Evolutionary conservation across 2,888 invertebrate genomes (phyloP).

Genomic region (Archaeoteleia sp.): DNA sequence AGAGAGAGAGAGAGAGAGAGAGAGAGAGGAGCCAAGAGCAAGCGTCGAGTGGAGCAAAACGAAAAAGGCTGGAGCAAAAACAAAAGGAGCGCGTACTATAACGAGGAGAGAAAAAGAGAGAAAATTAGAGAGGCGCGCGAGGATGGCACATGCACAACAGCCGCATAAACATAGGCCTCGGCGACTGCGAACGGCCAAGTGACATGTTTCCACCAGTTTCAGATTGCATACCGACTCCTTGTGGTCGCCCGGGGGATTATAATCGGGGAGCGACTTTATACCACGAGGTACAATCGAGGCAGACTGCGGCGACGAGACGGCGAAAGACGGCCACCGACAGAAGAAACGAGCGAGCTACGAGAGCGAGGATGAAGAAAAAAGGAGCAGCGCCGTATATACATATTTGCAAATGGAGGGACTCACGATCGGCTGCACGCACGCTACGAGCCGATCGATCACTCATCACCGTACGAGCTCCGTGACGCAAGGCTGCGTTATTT

Average conservation of each 20-base stretch:
- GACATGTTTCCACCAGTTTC: constrained; percentile 67
- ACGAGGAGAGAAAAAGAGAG: constrained; percentile 38
- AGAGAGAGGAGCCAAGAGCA: too few relatives aligned
- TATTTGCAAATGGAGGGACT: constrained; percentile 57
- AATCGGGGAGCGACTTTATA: constrained; percentile 59
- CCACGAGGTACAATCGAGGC: constrained; percentile 34
- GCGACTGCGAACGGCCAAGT: constrained; percentile 67
- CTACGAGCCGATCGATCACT: constrained; percentile 62
- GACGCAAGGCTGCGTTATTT: too few relatives aligned
- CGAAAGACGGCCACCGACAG: constrained; percentile 9
- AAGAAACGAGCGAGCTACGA: constrained; percentile 17
- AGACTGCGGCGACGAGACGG: constrained; percentile 24
- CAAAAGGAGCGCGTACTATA: constrained; percentile 25
- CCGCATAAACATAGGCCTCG: constrained; percentile 64
- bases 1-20: too few relatives aligned
- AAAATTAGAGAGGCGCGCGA: constrained; percentile 29
- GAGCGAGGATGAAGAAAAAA: constrained; percentile 20
- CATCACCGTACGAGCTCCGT: too few relatives aligned
- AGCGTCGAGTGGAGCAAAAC: too few relatives aligned
- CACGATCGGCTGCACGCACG: constrained; percentile 60
- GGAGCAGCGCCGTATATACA: constrained; percentile 23
- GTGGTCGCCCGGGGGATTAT: constrained; percentile 61
- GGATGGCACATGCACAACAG: constrained; percentile 47
- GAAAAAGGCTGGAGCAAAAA: too few relatives aligned
- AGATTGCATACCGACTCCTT: constrained; percentile 61